Conservation (phyloP, 2,797 vertebrate genomes). For the Fistularia commersonii region DNA sequence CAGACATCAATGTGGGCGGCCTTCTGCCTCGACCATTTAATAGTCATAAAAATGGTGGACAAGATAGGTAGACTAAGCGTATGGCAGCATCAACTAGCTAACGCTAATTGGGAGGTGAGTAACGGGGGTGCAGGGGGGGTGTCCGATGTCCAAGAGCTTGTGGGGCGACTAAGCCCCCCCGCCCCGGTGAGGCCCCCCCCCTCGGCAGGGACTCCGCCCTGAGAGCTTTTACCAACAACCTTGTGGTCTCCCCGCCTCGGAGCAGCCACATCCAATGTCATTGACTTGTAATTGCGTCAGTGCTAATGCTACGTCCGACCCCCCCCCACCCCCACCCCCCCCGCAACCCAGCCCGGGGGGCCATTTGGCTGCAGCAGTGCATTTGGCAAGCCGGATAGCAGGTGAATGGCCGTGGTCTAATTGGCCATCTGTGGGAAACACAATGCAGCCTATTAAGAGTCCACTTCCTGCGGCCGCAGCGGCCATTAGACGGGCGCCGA, state of each 20-base stretch:
- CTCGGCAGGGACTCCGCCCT: no score
- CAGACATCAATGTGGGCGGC: no score
- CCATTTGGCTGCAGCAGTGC: slow-evolving; percentile 62
- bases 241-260: slow-evolving; percentile 24
- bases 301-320: slow-evolving; percentile 52
- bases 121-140: no score
- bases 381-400: slow-evolving; percentile 56
- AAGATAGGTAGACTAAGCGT: no score
- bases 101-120: no score
- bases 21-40: no score
- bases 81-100: no score
- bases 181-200: no score
- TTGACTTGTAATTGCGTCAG: slow-evolving; percentile 61
- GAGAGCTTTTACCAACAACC: slow-evolving; percentile 50
- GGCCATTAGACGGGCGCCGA: slow-evolving; percentile 67
- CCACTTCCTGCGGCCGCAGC: slow-evolving; percentile 59
- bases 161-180: no score
- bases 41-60: no score
- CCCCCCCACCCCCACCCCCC: slow-evolving; percentile 55
- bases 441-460: slow-evolving; percentile 73
- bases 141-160: no score
- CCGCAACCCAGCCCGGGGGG: no score
- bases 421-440: slow-evolving; percentile 73
- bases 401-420: slow-evolving; percentile 68
- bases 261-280: slow-evolving; percentile 45